phyloP scores from a whole-genome alignment of 2,797 vertebrate genomes.

The Rhynchotus rufescens region DNA sequence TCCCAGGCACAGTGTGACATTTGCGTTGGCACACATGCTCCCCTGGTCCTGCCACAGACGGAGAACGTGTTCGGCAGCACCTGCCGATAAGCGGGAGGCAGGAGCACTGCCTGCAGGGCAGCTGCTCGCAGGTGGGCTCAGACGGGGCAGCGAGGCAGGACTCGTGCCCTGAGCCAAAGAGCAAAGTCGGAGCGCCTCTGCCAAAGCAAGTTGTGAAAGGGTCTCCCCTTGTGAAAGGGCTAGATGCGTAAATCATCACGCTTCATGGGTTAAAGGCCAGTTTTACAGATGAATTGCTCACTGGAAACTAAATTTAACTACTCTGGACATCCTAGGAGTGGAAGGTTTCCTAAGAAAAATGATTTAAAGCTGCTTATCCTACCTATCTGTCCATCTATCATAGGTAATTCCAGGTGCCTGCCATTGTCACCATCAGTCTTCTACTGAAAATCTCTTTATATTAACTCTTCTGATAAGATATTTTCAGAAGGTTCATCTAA shows the following conservation, averaged over 20 bases:
- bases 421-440: slow-evolving; percentile 25
- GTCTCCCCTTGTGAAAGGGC: neutral
- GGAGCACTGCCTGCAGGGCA: neutral
- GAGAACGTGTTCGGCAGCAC: slow-evolving; percentile 18
- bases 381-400: slow-evolving; percentile 22
- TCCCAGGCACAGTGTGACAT: neutral
- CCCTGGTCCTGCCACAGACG: neutral
- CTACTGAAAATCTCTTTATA: slow-evolving; percentile 11
- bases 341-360: slow-evolving; percentile 7
- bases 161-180: neutral
- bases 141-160: neutral
- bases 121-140: neutral
- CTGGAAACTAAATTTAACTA: neutral
- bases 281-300: neutral
- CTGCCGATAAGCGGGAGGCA: neutral
- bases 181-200: neutral
- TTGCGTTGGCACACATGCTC: neutral
- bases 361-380: slow-evolving; percentile 27
- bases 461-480: neutral
- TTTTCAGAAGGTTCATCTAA: slow-evolving; percentile 28
- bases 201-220: neutral
- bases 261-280: neutral
- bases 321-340: neutral
- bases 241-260: neutral
- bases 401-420: slow-evolving; percentile 32